These are phyloP conservation scores for Zootermopsis nevadensis DNA, from an alignment of 2,888 invertebrate species.

Conservation along the genomic window DNA sequence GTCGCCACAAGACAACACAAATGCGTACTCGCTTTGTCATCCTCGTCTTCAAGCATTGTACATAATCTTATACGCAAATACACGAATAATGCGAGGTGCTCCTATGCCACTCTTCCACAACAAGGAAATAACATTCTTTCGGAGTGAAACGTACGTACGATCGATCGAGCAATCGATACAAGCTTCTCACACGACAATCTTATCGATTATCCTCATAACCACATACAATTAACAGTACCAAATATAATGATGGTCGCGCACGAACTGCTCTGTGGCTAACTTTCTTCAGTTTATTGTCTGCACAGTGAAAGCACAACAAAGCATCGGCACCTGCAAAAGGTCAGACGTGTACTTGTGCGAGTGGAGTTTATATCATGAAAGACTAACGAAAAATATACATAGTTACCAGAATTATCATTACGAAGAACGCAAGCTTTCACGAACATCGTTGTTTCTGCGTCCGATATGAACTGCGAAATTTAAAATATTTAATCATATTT, in stretches of 20 bases:
- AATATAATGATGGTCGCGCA: constrained; percentile 34
- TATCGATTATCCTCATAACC: constrained; percentile 21
- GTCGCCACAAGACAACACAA: no score
- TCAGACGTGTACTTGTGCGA: background rate
- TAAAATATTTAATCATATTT: no score
- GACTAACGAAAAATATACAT: no score
- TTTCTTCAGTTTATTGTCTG: constrained; percentile 31
- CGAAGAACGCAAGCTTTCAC: no score
- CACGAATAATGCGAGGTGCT: background rate
- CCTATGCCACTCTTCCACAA: background rate
- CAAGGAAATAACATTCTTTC: constrained; percentile 13
- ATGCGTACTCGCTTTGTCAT: no score
- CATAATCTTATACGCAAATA: no score
- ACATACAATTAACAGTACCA: constrained; percentile 28
- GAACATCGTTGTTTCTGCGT: no score
- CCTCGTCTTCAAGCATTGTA: no score
- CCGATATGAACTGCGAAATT: no score
- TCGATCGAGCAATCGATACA: background rate
- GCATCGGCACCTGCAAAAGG: background rate
- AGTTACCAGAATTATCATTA: no score
- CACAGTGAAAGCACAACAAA: constrained; percentile 33
- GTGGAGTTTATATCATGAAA: background rate
- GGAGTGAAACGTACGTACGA: background rate
- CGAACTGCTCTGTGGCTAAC: constrained; percentile 19
- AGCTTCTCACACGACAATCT: constrained; percentile 24